phyloP scores from a whole-genome alignment of 1,140 invertebrate species.

The Luehdorfia chinensis region DNA sequence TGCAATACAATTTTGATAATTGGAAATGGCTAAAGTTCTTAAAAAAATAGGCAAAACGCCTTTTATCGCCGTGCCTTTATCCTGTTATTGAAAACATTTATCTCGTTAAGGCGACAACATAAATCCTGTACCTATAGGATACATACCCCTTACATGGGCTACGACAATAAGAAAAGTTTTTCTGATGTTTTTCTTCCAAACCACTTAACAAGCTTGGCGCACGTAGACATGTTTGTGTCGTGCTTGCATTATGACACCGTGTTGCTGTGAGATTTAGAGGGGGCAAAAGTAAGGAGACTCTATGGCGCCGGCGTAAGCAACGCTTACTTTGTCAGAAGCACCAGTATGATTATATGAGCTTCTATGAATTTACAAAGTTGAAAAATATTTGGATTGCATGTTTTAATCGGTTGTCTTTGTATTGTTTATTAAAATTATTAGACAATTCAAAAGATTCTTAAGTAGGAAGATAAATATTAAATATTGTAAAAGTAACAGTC shows the following conservation, averaged over 20 bases:
- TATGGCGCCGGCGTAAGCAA: conserved; percentile 56
- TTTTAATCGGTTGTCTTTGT: no score
- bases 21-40: no score
- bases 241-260: conserved; percentile 75
- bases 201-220: conserved; percentile 75
- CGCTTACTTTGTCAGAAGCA: conserved; percentile 52
- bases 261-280: conserved; percentile 73
- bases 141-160: conserved; percentile 59
- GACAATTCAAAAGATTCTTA: no score
- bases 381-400: no score
- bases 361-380: no score
- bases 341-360: conserved; percentile 8
- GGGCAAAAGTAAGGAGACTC: conserved; percentile 66
- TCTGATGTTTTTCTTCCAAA: conserved; percentile 76
- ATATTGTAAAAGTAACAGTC: no score
- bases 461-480: no score
- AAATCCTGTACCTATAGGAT: conserved; percentile 29
- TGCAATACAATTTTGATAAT: no score
- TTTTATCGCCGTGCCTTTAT: no score
- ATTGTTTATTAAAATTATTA: no score
- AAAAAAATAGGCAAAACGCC: no score
- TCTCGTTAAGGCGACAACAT: conserved; percentile 17
- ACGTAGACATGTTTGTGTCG: conserved; percentile 74
- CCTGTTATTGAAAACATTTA: conserved; percentile 17
- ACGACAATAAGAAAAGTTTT: conserved; percentile 74